Percentiles rank a stretch among this genome's conserved stretches.
phyloP scores from a whole-genome alignment of 2,113 vertebrate genomes.

The Rhinopomastus cyanomelas region DNA sequence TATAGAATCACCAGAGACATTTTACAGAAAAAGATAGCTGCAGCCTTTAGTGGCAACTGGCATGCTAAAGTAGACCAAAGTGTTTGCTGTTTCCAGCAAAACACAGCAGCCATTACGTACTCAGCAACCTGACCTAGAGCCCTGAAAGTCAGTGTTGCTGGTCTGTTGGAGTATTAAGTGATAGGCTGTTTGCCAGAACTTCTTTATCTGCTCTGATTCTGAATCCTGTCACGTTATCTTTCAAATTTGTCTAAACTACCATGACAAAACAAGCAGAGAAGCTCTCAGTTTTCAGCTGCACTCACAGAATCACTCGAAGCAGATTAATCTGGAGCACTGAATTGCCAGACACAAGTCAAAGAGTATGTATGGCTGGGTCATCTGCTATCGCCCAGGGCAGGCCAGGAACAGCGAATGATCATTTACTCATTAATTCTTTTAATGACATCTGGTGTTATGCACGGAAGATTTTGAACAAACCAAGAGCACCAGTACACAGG shows the following conservation, averaged over 20 bases:
- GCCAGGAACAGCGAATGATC: not conserved
- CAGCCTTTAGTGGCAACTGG: not conserved
- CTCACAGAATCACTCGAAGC: too few species aligned
- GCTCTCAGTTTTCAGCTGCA: conserved; percentile 17
- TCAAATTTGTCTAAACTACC: conserved; percentile 53
- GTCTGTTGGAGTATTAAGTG: conserved; percentile 17
- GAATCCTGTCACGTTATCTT: conserved; percentile 17
- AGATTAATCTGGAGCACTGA: not conserved
- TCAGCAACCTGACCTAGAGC: conserved; percentile 39
- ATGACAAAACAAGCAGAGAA: conserved; percentile 13
- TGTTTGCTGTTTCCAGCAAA: conserved; percentile 21
- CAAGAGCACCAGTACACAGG: not conserved
- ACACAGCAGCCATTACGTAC: conserved; percentile 22
- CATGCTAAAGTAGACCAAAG: conserved; percentile 1
- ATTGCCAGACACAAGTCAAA: not conserved
- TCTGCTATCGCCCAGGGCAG: not conserved
- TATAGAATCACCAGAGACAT: not conserved
- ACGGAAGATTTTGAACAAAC: not conserved
- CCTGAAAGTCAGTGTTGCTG: not conserved
- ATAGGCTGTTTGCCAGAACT: conserved; percentile 22
- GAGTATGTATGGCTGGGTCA: not conserved
- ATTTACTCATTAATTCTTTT: not conserved
- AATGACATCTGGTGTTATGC: not conserved
- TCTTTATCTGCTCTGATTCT: conserved; percentile 11
- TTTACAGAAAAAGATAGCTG: not conserved